Evolutionary conservation across 2,888 invertebrate genomes (phyloP), one percentile per base, ranked within the genome.

Genomic region (Strigamia crassipes): DNA sequence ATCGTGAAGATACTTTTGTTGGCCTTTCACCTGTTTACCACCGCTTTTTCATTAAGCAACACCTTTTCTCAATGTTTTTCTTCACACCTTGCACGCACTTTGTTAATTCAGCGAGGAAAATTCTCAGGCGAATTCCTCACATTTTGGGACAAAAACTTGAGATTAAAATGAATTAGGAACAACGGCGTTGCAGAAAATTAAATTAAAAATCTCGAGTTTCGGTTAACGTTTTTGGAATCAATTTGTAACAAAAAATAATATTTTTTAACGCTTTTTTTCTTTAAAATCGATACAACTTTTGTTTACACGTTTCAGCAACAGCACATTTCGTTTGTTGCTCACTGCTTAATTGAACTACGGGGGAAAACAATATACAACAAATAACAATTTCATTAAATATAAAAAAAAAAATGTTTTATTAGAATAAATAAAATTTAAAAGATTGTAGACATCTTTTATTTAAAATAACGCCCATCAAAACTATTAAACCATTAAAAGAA

Each of bases 1-100:
- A 66, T 66, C 27, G 66, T 66, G 66, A 13, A 66, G 66, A 66
- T 66, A 66, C 66, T 66, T 27, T 66, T 13, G 66, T 66, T 66
- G 18, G 66, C 66, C 66, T 66, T 66, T 66, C 66, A 66, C 66
- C 66, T 66, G 66, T 66, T 66, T 66, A 66, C 66, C 66, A 23
- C 66, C 8, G 12, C 23, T 31, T 66, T 66, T 66, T 66, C 66
- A 66, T 66, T 66, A 66, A 66, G 66, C 66, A 66, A 66, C 66
- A 66, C 31, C 66, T 66, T 66, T 66, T 66, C 66, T 66, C 66
- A 9, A 66, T 66, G 66, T 66, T 66, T 66, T 66, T 66, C 27
- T 31, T 66, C 27, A 66, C 66, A 66, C 66, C 66, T 66, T 27
- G 66, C 66, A 27, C 31, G 27, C 66, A 66, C 66, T 66, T 66